Base-by-base conservation (phyloP, 1,140 invertebrate genomes). In the Drosophila melanica region DNA sequence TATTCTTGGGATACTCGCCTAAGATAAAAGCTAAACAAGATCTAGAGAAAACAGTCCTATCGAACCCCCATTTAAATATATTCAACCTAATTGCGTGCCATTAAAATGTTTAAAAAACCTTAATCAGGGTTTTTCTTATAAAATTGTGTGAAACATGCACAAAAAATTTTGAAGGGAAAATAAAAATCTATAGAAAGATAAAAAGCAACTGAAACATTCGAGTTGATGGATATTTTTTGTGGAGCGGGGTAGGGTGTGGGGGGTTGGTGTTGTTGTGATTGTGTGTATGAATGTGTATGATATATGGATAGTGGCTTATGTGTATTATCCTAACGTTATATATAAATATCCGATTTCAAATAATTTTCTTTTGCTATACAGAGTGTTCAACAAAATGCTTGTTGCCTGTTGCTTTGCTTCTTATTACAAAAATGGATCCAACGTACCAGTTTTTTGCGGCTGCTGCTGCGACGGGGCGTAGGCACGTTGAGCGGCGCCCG, bases 401-500 rank as follows among this genome's bases (percentile, higher is more conserved):
- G 60, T 51, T 74, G 64, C 68, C 41, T 59, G 48, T 55, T 71
- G 54, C 41, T 62, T 57, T 75, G 68, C 12, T 68, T 60, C 76
- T 82, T 82, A 89, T 78, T 91, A 81, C 80, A 90, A 77, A 91
- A 76, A 91, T 80, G 81, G 75, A 84, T 91, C 90, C 77, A 91
- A 91, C 90, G 87, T 91, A 91, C 90, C 90, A 79, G 80, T 80
- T 82, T 90, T 87, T 74, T 90, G 82, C 23, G 76, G 53, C 69
- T 89, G 84, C 57, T 77, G 72, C 59, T 82, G 79, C 35, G 77
- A 79, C 45, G 87, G 55, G 11, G 81, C 69, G 44, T 82, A 89
- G 54, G 81, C 79, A 80, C 90, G 90, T 75, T 90, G 86, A 60
- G 67, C 65, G 45, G 64, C 71, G 27, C 82, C 68, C 69, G 77